phyloP scores from a whole-genome alignment of 2,113 vertebrate species.

The Octodon degus region DNA sequence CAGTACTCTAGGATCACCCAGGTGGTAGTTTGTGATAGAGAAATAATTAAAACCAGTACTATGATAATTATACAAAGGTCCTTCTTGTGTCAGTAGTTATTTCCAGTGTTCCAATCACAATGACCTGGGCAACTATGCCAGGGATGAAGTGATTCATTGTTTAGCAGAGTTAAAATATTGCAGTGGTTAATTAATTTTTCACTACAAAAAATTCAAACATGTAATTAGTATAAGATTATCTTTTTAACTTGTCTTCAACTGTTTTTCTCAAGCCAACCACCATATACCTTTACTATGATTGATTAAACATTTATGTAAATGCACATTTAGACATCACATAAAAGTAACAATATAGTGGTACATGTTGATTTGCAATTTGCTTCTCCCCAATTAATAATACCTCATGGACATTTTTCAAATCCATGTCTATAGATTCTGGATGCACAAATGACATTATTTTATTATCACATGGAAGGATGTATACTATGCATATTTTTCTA shows the following conservation, averaged over 20 bases:
- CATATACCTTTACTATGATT: not conserved
- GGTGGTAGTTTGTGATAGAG: not conserved
- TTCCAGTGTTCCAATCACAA: not conserved
- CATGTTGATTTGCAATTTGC: not conserved
- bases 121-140: not conserved
- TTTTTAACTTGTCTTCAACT: constrained; percentile 13
- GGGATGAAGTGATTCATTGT: not conserved
- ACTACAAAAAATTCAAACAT: constrained; percentile 15
- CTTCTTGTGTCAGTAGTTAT: not conserved
- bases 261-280: not conserved
- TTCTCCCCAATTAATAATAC: constrained; percentile 13
- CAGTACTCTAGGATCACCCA: not conserved
- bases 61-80: not conserved
- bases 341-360: not conserved
- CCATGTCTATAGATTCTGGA: constrained; percentile 13
- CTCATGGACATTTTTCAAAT: not conserved
- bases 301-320: not conserved
- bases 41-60: not conserved
- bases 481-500: not conserved
- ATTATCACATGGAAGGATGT: constrained; percentile 19
- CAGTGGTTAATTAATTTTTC: not conserved
- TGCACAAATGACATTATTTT: constrained; percentile 15
- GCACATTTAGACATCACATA: not conserved
- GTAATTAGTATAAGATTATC: not conserved
- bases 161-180: constrained; percentile 4